Conservation (phyloP, 2,888 invertebrate species). For the Melanophora roralis region DNA sequence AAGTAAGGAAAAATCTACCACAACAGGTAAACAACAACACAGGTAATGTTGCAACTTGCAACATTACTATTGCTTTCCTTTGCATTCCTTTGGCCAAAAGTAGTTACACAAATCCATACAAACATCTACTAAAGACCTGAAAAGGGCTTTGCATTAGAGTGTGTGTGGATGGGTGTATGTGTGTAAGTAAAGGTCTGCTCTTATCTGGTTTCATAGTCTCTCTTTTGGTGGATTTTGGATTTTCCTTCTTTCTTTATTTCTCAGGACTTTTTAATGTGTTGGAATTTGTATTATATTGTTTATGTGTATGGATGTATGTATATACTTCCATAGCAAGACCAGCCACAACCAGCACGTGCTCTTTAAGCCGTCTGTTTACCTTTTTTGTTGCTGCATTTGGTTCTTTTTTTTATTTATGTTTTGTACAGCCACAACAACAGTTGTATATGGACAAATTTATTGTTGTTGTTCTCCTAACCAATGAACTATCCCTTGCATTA, state of each 20-base stretch:
- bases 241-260: constrained; percentile 17
- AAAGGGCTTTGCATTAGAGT: constrained; percentile 15
- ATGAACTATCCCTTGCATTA: constrained; percentile 65
- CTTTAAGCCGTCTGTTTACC: constrained; percentile 44
- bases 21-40: constrained; percentile 61
- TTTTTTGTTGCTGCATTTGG: constrained; percentile 14
- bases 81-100: constrained; percentile 58
- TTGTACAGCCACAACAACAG: background rate
- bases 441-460: background rate
- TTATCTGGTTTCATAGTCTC: constrained; percentile 49
- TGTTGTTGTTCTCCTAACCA: constrained; percentile 66
- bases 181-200: background rate
- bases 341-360: constrained; percentile 74
- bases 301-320: too few species aligned
- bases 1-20: constrained; percentile 67
- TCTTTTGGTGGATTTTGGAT: constrained; percentile 36
- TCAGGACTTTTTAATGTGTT: constrained; percentile 48
- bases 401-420: constrained; percentile 12
- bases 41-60: constrained; percentile 57
- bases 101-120: background rate
- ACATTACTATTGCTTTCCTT: constrained; percentile 53
- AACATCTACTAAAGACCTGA: background rate
- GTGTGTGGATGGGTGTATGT: background rate
- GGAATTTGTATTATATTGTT: constrained; percentile 48
- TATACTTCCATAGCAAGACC: constrained; percentile 3